phyloP scores from a whole-genome alignment of 2,113 vertebrate species.

The Eidolon helvum region DNA sequence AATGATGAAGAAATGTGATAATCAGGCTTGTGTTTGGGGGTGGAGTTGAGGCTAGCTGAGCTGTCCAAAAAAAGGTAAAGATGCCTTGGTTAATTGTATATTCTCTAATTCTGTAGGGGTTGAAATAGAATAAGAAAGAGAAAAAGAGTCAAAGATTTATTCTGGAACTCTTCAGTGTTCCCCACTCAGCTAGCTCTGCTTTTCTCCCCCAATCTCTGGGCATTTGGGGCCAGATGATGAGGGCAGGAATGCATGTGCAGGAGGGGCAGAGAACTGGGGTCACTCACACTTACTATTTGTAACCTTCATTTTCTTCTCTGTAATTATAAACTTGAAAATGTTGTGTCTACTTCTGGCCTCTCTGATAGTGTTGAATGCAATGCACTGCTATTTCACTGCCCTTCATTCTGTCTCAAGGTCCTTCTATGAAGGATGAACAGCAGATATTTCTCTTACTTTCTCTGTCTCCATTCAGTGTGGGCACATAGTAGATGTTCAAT shows the following conservation, averaged over 20 bases:
- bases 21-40: background rate
- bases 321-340: background rate
- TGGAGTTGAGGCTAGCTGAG: background rate
- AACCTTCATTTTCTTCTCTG: background rate
- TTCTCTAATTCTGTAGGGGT: background rate
- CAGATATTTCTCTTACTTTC: background rate
- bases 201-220: background rate
- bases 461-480: background rate
- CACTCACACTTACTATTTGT: background rate
- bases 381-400: background rate
- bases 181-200: background rate
- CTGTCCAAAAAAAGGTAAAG: background rate
- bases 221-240: background rate
- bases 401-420: background rate
- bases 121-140: background rate
- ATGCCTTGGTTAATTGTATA: background rate
- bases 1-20: background rate
- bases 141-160: background rate
- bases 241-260: fast-evolving
- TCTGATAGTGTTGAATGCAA: background rate
- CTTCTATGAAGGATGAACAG: background rate
- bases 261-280: background rate
- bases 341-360: background rate
- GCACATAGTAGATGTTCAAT: background rate
- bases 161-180: background rate